Evolutionary conservation across 2,888 invertebrate species (phyloP), one percentile per base, ranked within the genome.

Genomic region (Dioctria linearis): DNA sequence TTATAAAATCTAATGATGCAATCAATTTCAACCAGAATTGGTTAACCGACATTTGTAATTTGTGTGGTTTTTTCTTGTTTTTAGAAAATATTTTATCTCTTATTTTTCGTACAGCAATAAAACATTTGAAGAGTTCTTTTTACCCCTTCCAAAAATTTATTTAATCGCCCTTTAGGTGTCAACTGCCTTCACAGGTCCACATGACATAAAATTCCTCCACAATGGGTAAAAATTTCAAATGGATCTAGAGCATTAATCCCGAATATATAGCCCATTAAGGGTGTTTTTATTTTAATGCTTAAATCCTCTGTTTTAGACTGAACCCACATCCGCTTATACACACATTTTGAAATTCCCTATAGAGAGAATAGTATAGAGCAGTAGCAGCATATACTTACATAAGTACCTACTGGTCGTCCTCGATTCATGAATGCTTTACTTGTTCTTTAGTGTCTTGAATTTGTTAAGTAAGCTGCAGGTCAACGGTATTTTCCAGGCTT

Each of bases 391-490:
- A 25, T 25, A 25, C 25, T 25, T 25, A 25, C 25, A 25, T 25
- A 25, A 25, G 25, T 25, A 39, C n/a, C n/a, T n/a, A n/a, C n/a
- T 25, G 25, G 37, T 46, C 46, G 49, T 4, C 5, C 63, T 40
- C 66, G 66, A 2, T 66, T 43, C 66, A 42, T n/a, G 43, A 39
- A 37, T 49, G 69, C 69, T 69, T 69, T 69, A 69, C 51, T 49
- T 69, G 69, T 37, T 69, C 69, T 69, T 69, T 69, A 69, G 69
- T 69, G 25, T 69, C 69, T 69, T 69, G 69, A 69, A 69, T 69
- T 69, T 69, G 69, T 69, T n/a, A 69, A 69, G 69, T 69, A 69
- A 69, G 51, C 69, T 49, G 69, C 37, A 9, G 25, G 25, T 25
- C 69, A 5, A 11, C 69, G 69, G 13, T 51, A 51, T 39, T 25